These are phyloP conservation scores for Esox niger DNA, from an alignment of 2,113 vertebrate genomes.

Conservation along the genomic window DNA sequence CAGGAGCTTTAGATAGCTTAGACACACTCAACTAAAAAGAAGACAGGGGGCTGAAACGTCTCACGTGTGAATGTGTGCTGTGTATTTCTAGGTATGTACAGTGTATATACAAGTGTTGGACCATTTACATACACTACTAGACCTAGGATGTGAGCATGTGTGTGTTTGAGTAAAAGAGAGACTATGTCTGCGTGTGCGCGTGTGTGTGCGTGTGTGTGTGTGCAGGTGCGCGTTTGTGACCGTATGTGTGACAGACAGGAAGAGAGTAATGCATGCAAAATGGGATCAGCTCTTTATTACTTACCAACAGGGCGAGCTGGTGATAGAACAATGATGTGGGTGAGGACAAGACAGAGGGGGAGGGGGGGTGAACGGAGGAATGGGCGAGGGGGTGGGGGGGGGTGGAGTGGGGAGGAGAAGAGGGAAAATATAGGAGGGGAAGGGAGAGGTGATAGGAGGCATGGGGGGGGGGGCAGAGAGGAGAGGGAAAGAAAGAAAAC, in stretches of 20 bases:
- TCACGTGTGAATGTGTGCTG: constrained; percentile 1
- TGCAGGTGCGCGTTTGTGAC: constrained; percentile 43
- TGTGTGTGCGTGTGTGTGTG: constrained; percentile 10
- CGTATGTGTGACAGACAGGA: constrained; percentile 38
- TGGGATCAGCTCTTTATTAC: constrained; percentile 86
- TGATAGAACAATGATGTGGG: constrained; percentile 93
- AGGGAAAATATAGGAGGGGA: constrained; percentile 70
- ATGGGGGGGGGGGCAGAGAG: constrained; percentile 43
- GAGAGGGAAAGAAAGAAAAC: constrained; percentile 74
- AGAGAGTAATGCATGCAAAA: constrained; percentile 78
- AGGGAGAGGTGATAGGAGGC: constrained; percentile 74
- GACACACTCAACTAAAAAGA: constrained; percentile 12
- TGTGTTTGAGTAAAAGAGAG: too few relatives aligned
- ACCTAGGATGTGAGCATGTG: neutral
- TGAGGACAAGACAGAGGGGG: constrained; percentile 69
- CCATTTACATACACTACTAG: too few relatives aligned
- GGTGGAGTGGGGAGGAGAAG: constrained; percentile 76
- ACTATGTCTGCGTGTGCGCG: too few relatives aligned
- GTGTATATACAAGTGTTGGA: neutral
- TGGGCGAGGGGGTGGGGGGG: constrained; percentile 70
- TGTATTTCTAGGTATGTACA: constrained; percentile 30
- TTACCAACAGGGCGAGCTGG: constrained; percentile 96
- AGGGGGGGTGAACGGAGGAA: constrained; percentile 76
- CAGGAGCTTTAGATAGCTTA: constrained; percentile 18
- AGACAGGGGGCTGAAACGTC: constrained; percentile 28